Conservation (phyloP, 2,888 invertebrate species). For the Cyclophora albipunctata region DNA sequence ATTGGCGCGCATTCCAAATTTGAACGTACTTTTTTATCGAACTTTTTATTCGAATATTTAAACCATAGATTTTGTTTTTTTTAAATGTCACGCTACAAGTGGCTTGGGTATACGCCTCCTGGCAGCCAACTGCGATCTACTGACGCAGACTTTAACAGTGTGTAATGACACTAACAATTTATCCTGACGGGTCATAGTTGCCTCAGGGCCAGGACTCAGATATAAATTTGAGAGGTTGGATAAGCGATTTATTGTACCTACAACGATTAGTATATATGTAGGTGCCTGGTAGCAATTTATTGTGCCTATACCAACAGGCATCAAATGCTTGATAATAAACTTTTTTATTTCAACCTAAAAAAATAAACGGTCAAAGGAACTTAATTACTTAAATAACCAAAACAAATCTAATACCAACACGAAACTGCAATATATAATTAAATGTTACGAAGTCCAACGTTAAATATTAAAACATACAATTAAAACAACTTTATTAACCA, state of each 20-base stretch:
- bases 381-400: no score
- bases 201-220: conserved; percentile 47
- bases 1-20: conserved; percentile 23
- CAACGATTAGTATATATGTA: background rate
- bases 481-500: no score
- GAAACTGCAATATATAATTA: no score
- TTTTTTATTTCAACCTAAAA: no score
- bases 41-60: conserved; percentile 11
- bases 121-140: conserved; percentile 48
- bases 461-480: no score
- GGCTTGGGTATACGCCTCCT: conserved; percentile 45
- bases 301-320: no score
- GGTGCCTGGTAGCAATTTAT: background rate
- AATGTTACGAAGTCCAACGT: no score
- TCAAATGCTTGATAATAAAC: no score
- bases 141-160: conserved; percentile 58
- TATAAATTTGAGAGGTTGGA: conserved; percentile 40
- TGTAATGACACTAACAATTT: conserved; percentile 66
- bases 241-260: conserved; percentile 21
- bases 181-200: conserved; percentile 55
- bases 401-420: no score
- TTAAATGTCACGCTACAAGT: conserved; percentile 11
- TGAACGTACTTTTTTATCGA: conserved; percentile 8
- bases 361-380: no score
- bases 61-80: conserved; percentile 14